phyloP scores from a whole-genome alignment of 2,797 vertebrate species.

The Trachurus trachurus region DNA sequence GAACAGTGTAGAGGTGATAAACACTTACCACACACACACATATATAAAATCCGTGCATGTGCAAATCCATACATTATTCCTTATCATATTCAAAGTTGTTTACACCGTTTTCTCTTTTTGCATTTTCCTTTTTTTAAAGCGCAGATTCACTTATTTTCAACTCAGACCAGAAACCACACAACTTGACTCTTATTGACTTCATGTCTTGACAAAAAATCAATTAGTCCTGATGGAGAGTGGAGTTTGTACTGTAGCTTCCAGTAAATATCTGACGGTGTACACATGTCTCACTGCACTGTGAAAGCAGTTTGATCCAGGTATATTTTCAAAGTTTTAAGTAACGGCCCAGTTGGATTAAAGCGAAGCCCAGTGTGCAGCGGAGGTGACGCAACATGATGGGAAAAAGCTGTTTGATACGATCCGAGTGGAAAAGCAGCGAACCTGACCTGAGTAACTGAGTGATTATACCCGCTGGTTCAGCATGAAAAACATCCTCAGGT shows the following conservation, averaged over 20 bases:
- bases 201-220: slow-evolving; percentile 28
- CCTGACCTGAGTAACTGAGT: no score
- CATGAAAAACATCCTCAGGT: no score
- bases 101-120: not conserved
- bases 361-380: not conserved
- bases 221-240: not conserved
- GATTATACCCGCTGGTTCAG: no score
- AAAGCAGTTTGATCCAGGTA: not conserved
- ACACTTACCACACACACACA: slow-evolving; percentile 7
- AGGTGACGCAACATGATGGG: not conserved
- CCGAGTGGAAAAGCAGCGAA: not conserved
- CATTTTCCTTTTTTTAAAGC: not conserved
- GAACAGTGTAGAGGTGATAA: slow-evolving; percentile 19
- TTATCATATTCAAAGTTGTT: not conserved
- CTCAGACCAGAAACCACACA: no score
- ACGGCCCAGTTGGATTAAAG: no score
- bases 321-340: not conserved
- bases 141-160: not conserved
- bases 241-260: not conserved
- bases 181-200: slow-evolving; percentile 16
- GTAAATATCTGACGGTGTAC: not conserved
- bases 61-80: not conserved
- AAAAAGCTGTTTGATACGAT: not conserved
- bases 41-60: not conserved
- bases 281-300: not conserved